Evolutionary conservation across 2,888 invertebrate genomes (phyloP).

Genomic region (Micropterix aruncella): DNA sequence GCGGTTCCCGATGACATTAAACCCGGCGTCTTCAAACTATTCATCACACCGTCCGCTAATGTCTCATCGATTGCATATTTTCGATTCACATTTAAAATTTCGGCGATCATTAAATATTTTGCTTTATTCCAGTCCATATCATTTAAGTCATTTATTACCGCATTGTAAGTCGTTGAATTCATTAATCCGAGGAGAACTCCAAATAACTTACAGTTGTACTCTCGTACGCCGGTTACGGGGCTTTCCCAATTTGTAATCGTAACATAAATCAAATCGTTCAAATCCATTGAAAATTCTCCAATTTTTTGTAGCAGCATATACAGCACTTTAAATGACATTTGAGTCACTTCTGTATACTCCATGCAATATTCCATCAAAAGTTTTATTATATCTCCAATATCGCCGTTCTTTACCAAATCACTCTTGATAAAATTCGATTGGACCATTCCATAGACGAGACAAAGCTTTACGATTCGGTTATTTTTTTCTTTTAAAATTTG

Average conservation of each 20-base stretch:
- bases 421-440: background rate
- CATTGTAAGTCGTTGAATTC: too few relatives aligned
- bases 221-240: background rate
- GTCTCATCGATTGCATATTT: background rate
- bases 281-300: background rate
- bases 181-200: background rate
- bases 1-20: background rate
- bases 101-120: background rate
- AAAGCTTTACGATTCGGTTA: background rate
- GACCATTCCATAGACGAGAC: background rate
- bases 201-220: background rate
- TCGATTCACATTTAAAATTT: background rate
- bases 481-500: too few relatives aligned
- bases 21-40: background rate
- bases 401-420: too few relatives aligned
- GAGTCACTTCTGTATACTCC: background rate
- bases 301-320: background rate
- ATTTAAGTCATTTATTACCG: background rate
- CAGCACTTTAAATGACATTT: background rate
- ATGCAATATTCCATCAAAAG: background rate
- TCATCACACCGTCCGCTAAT: background rate
- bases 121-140: background rate
- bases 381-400: slow-evolving; percentile 14
- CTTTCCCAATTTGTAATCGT: background rate
- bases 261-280: background rate